Percentiles rank a stretch among this genome's conserved stretches.
phyloP scores from a whole-genome alignment of 2,113 vertebrate species.

The Nerophis lumbriciformis region DNA sequence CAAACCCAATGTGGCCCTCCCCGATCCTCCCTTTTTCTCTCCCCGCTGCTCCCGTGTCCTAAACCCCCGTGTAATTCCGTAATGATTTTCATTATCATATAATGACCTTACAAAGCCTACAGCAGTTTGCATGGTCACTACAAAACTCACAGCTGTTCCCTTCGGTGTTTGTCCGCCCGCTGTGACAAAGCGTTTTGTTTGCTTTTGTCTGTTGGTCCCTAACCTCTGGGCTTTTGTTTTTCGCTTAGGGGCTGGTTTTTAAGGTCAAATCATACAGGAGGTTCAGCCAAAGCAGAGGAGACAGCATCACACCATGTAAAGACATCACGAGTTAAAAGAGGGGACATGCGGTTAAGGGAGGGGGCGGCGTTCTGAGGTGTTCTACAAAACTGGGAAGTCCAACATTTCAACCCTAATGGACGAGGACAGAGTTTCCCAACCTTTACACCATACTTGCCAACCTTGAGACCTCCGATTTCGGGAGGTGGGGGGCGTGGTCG shows the following conservation, averaged over 20 bases:
- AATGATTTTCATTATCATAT: conserved; percentile 99
- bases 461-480: no score
- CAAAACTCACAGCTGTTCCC: conserved; percentile 84
- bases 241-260: conserved; percentile 66
- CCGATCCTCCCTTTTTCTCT: conserved; percentile 55
- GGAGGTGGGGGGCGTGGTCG: no score
- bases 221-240: conserved; percentile 64
- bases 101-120: conserved; percentile 88
- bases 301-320: conserved; percentile 48
- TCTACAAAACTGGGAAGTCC: no score
- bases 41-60: conserved; percentile 82
- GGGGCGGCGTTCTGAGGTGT: no score
- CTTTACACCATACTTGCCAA: no score
- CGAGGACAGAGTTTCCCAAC: background rate
- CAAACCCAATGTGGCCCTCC: conserved; percentile 85
- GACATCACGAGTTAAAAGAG: background rate
- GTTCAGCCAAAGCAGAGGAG: conserved; percentile 54
- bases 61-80: conserved; percentile 98
- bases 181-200: conserved; percentile 61
- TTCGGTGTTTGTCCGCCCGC: conserved; percentile 74
- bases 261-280: conserved; percentile 71
- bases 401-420: no score
- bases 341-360: no score
- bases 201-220: conserved; percentile 66
- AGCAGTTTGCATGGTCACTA: conserved; percentile 76